phyloP scores from a whole-genome alignment of 2,113 vertebrate genomes.

The Mola mola region DNA sequence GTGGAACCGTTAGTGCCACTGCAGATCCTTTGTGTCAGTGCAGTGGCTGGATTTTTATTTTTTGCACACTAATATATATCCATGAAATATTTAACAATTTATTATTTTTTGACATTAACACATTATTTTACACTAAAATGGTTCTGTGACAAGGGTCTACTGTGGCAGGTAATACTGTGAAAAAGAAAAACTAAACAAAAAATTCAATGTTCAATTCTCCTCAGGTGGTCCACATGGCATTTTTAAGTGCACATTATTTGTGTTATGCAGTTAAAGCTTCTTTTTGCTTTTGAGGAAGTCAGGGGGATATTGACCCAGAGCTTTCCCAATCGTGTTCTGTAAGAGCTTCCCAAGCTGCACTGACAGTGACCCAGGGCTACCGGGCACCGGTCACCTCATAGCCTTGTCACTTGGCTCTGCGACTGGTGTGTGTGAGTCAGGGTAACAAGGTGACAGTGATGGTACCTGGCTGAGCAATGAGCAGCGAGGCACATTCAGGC shows the following conservation, averaged over 20 bases:
- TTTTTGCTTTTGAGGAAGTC: constrained; percentile 27
- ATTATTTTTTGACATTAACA: no score
- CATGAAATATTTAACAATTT: no score
- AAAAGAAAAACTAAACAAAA: background rate
- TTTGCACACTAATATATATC: no score
- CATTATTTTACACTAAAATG: no score
- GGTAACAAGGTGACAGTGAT: constrained; percentile 68
- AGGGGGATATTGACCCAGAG: constrained; percentile 10
- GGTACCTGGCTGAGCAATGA: constrained; percentile 73
- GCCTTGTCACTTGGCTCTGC: constrained; percentile 47
- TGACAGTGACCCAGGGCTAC: constrained; percentile 35
- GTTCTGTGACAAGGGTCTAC: no score
- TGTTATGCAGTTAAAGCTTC: background rate
- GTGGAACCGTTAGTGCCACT: no score
- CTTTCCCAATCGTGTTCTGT: constrained; percentile 26
- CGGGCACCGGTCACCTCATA: constrained; percentile 45
- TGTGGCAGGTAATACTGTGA: no score
- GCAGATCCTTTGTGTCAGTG: no score
- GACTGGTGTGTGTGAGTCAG: constrained; percentile 54
- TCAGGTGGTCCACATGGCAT: background rate
- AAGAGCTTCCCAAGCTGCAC: constrained; percentile 40
- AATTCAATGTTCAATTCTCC: background rate
- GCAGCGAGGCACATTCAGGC: constrained; percentile 68
- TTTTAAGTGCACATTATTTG: background rate
- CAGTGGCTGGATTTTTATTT: no score